These are phyloP conservation scores for Drosophila bifasciata DNA, from an alignment of 1,140 invertebrate species.

Conservation along the genomic window DNA sequence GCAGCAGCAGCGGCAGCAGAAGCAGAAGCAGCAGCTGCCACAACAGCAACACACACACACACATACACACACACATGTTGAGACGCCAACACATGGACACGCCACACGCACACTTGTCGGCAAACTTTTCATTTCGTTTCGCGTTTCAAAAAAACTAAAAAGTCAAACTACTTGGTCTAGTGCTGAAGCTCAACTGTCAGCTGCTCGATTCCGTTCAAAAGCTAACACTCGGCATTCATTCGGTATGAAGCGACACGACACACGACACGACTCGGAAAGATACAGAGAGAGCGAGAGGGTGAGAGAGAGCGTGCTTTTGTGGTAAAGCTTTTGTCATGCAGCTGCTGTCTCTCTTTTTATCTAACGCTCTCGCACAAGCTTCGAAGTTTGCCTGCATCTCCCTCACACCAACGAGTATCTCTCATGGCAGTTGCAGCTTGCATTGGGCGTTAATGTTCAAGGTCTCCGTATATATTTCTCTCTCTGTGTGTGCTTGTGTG, in stretches of 20 bases:
- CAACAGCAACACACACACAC: conserved; percentile 32
- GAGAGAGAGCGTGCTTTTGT: conserved; percentile 10
- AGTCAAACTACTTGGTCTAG: conserved; percentile 76
- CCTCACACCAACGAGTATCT: conserved; percentile 43
- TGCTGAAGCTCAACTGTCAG: conserved; percentile 79
- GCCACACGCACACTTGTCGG: conserved; percentile 9
- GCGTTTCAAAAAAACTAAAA: conserved; percentile 54
- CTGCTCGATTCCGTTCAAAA: conserved; percentile 65
- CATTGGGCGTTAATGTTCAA: conserved; percentile 83
- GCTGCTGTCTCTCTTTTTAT: conserved; percentile 52
- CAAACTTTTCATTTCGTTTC: conserved; percentile 73
- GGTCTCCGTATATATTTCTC: conserved; percentile 53
- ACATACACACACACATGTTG: conserved; percentile 14
- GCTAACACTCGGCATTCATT: conserved; percentile 20
- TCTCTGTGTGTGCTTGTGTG: conserved; percentile 25
- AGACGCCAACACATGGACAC: conserved; percentile 4
- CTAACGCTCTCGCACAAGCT: conserved; percentile 12
- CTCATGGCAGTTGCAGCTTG: conserved; percentile 72
- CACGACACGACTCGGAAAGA: neutral
- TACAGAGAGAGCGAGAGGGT: conserved; percentile 1
- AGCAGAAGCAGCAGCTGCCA: conserved; percentile 64
- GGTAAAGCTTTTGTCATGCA: conserved; percentile 30
- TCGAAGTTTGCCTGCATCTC: neutral
- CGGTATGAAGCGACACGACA: neutral
- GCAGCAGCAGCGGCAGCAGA: conserved; percentile 62